Evolutionary conservation across 2,113 vertebrate species (phyloP), one percentile per base, ranked within the genome.

Genomic region (Gobiocypris rarus): DNA sequence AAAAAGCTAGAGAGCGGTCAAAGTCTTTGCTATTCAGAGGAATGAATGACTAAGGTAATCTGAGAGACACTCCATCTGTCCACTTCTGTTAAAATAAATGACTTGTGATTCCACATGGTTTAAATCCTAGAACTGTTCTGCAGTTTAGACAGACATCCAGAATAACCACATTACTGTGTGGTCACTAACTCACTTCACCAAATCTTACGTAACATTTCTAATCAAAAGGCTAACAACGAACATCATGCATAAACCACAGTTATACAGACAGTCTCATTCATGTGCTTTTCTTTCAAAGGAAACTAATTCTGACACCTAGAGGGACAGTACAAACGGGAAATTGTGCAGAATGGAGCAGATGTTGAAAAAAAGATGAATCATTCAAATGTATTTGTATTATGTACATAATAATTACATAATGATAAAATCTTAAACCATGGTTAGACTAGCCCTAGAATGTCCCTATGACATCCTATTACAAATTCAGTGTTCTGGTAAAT

Each of bases 71-170:
- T 63, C 31, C 14, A 17, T 73, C 83, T 56, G 34, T 19, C 24
- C 9, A 19, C n/a, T 82, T 45, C 17, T 63, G 65, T 56, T 63
- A n/a, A 26, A 76, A 77, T 78, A 74, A 74, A 87, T 67, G 5
- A 67, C n/a, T 50, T 50, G n/a, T 75, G n/a, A 48, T 48, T n/a
- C 26, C 75, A 89, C 83, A 80, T 81, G 82, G 77, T 43, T 76
- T 79, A 78, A 83, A 67, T 84, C 74, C 54, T 71, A 58, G 24
- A 48, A 5, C 31, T 43, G 58, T 56, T 50, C 56, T 75, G 50
- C 34, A 85, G 58, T 31, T 13, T 4, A 34, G 24, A 43, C 45
- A 54, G 26, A 85, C 56, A 73, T 83, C 73, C 74, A 76, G 77
- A 69, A 81, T 81, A 75, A 82, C 59, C 61, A 50, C 11, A 63